phyloP scores from a whole-genome alignment of 2,797 vertebrate species.

The Glyptemys insculpta region DNA sequence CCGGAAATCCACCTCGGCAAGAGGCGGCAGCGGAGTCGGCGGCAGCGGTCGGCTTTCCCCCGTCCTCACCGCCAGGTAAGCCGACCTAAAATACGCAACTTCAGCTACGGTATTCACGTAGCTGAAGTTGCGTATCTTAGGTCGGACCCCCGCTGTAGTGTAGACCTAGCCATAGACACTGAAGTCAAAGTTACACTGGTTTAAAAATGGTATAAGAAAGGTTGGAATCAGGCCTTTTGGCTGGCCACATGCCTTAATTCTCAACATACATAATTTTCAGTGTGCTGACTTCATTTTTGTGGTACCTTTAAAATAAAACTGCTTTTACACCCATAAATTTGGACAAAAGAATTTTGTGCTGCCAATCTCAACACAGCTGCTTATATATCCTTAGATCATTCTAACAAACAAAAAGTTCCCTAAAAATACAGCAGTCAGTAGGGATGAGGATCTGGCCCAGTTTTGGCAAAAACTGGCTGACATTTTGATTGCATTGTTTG shows the following conservation, averaged over 20 bases:
- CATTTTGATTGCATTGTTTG: not conserved
- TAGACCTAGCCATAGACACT: no score
- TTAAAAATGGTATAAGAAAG: not conserved
- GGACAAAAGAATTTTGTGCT: not conserved
- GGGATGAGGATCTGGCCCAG: not conserved
- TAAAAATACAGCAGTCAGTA: not conserved
- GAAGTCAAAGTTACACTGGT: not conserved
- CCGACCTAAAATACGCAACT: no score
- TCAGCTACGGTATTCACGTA: no score
- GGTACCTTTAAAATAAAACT: not conserved
- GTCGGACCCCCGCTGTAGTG: no score
- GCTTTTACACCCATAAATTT: not conserved
- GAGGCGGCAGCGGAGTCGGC: no score
- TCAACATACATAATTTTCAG: not conserved
- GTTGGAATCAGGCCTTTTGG: not conserved
- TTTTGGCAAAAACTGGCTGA: not conserved
- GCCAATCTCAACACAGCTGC: not conserved
- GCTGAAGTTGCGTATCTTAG: no score
- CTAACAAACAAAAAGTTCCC: not conserved
- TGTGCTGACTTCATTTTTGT: not conserved
- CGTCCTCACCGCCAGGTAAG: no score
- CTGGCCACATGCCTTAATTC: not conserved
- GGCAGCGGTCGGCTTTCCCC: no score
- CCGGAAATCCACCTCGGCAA: no score
- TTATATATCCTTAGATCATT: not conserved